Base-by-base conservation (phyloP, 2,113 vertebrate genomes). In the Dunckerocampus dactyliophorus region DNA sequence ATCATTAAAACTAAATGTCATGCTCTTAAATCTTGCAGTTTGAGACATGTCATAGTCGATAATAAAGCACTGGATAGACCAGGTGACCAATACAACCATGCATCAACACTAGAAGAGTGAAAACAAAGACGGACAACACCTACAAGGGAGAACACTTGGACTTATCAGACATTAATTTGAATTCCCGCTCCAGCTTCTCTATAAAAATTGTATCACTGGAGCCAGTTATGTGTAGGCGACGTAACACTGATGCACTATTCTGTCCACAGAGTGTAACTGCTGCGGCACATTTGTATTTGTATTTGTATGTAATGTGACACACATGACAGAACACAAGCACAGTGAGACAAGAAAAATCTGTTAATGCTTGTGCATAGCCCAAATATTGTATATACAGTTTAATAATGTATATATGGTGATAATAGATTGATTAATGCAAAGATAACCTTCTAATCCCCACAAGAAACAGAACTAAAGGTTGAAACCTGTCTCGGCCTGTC, bases 291-390 rank as follows among this genome's bases (percentile, higher is more conserved):
- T n/a, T 12, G 7, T 54, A n/a, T n/a, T n/a, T 12, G 7, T 54
- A n/a, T 34, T 12, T 56, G 34, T 39, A 17, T 42, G 34, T 56
- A 42, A 1, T n/a, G 47, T 37, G 65, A 72, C 58, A 70, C 17
- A 47, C 43, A 22, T 60, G 46, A 55, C 57, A 42, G 61, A 67
- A 74, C 47, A 68, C 47, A 17, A 62, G 58, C 55, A 67, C 74
- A 74, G 65, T 10, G 63, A 42, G 45, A 70, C 56, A 56, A 50
- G 59, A 49, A 52, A 17, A 46, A 47, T 62, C 8, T 11, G 39
- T 47, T 63, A 34, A 69, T 51, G 60, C 56, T 66, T 78, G 76
- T 82, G 82, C 82, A 82, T 80, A 81, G 78, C 68, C 82, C 56
- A 72, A 64, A 72, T 71, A n/a, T n/a, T n/a, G n/a, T n/a, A 81